These are phyloP conservation scores for Luidia sarsii DNA, from an alignment of 53 echinoderm and acorn worm species.

Conservation along the genomic window DNA sequence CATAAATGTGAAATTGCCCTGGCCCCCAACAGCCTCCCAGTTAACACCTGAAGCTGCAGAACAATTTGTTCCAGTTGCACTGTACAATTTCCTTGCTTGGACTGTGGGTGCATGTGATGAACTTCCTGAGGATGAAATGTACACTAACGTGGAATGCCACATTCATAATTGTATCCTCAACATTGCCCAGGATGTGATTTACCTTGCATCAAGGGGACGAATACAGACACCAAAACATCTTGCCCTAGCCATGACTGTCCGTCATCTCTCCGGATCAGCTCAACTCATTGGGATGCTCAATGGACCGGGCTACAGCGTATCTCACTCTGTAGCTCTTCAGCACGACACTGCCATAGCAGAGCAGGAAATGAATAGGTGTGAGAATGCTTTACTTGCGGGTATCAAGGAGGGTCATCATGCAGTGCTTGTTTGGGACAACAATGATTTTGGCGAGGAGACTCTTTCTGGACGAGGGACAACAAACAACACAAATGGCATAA, in stretches of 20 bases:
- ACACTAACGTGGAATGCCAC: background rate
- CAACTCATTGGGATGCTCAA: constrained; percentile 69
- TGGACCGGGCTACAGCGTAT: constrained; percentile 49
- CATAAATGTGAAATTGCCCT: background rate
- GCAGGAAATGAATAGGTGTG: no score
- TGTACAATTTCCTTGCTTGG: constrained; percentile 59
- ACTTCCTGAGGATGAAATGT: background rate
- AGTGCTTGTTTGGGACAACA: no score
- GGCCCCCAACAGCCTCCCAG: constrained; percentile 59
- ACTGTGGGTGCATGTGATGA: constrained; percentile 21
- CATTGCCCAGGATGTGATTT: constrained; percentile 50
- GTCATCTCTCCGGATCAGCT: constrained; percentile 64
- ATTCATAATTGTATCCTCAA: background rate
- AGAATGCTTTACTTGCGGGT: no score
- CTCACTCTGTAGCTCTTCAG: no score
- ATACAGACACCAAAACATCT: constrained; percentile 62
- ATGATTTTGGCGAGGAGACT: no score
- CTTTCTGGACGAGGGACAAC: no score
- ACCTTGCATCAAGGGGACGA: constrained; percentile 21
- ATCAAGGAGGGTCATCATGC: no score
- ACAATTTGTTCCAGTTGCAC: constrained; percentile 14
- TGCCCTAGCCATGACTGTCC: constrained; percentile 66
- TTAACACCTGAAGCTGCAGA: constrained; percentile 32
- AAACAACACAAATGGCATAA: no score
- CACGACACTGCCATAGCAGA: no score